Evolutionary conservation across 2,113 vertebrate genomes (phyloP), one percentile per base, ranked within the genome.

Genomic region (Oncorhynchus mykiss): DNA sequence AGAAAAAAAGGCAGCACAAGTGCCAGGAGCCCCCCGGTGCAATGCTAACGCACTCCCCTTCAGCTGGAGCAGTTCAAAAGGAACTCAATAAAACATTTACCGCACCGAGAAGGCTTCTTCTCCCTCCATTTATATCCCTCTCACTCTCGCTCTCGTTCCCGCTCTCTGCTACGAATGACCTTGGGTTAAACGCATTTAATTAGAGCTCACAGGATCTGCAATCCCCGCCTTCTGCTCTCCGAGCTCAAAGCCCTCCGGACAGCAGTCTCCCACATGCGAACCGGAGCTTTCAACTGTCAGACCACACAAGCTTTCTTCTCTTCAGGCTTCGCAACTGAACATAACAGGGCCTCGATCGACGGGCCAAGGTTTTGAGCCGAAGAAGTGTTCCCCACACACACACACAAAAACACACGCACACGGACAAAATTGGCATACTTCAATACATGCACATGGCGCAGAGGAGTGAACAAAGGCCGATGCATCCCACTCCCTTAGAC

Each of bases 161-260:
- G 29, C 14, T 27, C 25, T 57, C 51, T 54, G 82, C 78, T 78
- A 70, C 4, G 6, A 78, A 79, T 74, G 86, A 91, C 86, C 88
- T 87, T 78, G 82, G 88, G 89, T 91, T 91, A 92, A 92, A 91
- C 74, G 80, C 84, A 83, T 90, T 89, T 91, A 90, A 93, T 93
- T 91, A 92, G 88, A 80, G 76, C 78, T 76, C 74, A 39, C 86
- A 80, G 74, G 84, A 87, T 85, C 86, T 75, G 48, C 83, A 79
- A 67, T 27, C 72, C 82, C 66, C 22, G 76, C 82, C 82, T 79
- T 80, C 72, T 72, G 64, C 60, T 67, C 34, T 25, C 27, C 16
- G 71, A 80, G 80, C 82, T 82, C 80, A 80, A 66, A 84, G 81
- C 27, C 78, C 77, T 74, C 68, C 51, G 80, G 79, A 89, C 86